These are phyloP conservation scores for Polydrusus tereticollis DNA, from an alignment of 2,888 invertebrate genomes.

Conservation along the genomic window DNA sequence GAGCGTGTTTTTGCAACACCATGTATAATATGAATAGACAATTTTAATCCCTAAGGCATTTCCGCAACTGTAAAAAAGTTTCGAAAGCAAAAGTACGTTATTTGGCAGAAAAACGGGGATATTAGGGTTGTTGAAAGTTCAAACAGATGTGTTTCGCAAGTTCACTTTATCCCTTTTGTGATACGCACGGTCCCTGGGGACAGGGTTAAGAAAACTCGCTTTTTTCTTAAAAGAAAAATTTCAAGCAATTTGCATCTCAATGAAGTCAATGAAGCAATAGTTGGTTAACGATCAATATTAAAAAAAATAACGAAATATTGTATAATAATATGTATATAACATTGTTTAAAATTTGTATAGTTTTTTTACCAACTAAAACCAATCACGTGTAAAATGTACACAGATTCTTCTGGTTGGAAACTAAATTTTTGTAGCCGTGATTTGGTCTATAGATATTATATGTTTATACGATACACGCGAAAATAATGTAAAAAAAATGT, in stretches of 20 bases:
- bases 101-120: background rate
- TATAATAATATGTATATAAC: background rate
- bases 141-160: conserved; percentile 13
- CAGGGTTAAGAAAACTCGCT: background rate
- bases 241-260: conserved; percentile 17
- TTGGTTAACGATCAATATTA: background rate
- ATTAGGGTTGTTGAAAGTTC: conserved; percentile 9
- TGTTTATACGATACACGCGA: no score
- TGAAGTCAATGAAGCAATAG: background rate
- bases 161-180: background rate
- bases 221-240: conserved; percentile 9
- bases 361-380: no score
- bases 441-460: no score
- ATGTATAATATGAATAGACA: no score
- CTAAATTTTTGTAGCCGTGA: no score
- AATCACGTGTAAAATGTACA: no score
- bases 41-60: no score
- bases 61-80: no score
- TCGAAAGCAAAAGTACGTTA: background rate
- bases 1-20: no score
- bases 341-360: no score
- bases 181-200: background rate
- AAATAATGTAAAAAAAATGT: no score
- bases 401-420: no score
- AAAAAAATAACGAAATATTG: background rate